Evolutionary conservation across 2,888 invertebrate species (phyloP).

Genomic region (Gari tellinella): DNA sequence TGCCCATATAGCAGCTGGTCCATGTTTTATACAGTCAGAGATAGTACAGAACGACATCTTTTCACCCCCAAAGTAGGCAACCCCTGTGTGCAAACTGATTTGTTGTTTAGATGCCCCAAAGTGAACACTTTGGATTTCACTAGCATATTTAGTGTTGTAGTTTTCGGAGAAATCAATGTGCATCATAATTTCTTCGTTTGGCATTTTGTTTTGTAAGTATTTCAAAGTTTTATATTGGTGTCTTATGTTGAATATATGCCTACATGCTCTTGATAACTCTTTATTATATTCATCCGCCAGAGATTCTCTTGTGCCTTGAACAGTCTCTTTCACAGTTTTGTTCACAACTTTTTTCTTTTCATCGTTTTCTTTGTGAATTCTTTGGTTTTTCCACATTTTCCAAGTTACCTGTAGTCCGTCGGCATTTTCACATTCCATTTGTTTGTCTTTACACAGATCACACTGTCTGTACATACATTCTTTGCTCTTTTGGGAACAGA

Average conservation of each 20-base stretch:
- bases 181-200: conserved; percentile 4
- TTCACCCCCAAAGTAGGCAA: background rate
- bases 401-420: background rate
- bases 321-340: conserved; percentile 1
- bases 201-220: background rate
- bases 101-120: conserved; percentile 8
- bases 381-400: conserved; percentile 1
- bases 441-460: conserved; percentile 2
- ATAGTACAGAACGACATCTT: conserved; percentile 10
- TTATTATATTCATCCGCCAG: background rate
- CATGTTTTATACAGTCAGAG: conserved; percentile 74
- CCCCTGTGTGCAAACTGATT: conserved; percentile 20
- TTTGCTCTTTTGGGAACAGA: conserved; percentile 24
- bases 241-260: conserved; percentile 24
- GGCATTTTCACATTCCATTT: background rate
- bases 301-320: background rate
- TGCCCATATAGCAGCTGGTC: conserved; percentile 68
- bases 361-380: background rate
- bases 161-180: conserved; percentile 34
- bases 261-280: background rate
- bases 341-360: background rate
- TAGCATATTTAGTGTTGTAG: conserved; percentile 12
- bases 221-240: conserved; percentile 9
- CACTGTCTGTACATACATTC: conserved; percentile 35
- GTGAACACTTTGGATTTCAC: conserved; percentile 14